These are phyloP conservation scores for Malachius bipustulatus DNA, from an alignment of 2,888 invertebrate genomes.

Conservation along the genomic window DNA sequence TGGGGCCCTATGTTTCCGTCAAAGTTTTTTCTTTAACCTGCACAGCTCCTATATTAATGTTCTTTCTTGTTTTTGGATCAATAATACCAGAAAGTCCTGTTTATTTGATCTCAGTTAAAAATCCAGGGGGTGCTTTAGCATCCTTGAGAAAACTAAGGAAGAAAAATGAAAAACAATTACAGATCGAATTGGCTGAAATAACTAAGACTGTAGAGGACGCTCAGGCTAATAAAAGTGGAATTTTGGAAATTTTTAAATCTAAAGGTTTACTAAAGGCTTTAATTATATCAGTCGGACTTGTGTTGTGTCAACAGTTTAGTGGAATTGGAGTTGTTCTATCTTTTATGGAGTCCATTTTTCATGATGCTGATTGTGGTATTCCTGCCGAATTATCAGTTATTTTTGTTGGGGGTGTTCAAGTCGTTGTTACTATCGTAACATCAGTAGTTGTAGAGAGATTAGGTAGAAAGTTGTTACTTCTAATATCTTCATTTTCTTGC, in stretches of 20 bases:
- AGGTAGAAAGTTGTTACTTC: slow-evolving; percentile 56
- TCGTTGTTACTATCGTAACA: slow-evolving; percentile 51
- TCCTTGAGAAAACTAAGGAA: slow-evolving; percentile 55
- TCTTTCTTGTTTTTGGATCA: slow-evolving; percentile 47
- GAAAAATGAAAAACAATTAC: slow-evolving; percentile 44
- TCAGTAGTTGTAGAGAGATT: slow-evolving; percentile 62
- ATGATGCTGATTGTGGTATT: slow-evolving; percentile 53
- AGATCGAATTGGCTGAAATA: slow-evolving; percentile 43
- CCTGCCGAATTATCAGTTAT: slow-evolving; percentile 54
- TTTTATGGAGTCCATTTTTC: slow-evolving; percentile 59
- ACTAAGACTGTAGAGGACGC: slow-evolving; percentile 33
- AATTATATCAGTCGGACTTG: slow-evolving; percentile 56
- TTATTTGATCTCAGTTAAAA: slow-evolving; percentile 47
- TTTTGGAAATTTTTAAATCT: slow-evolving; percentile 32
- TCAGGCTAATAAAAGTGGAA: slow-evolving; percentile 33
- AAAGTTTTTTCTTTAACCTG: slow-evolving; percentile 7
- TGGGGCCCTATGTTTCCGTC: slow-evolving; percentile 14
- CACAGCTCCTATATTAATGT: slow-evolving; percentile 19
- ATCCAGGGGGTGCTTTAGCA: slow-evolving; percentile 46
- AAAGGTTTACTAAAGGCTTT: slow-evolving; percentile 56
- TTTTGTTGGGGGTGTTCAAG: slow-evolving; percentile 66
- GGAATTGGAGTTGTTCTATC: slow-evolving; percentile 71
- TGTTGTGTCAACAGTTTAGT: slow-evolving; percentile 71
- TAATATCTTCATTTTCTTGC: slow-evolving; percentile 54
- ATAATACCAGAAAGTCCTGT: slow-evolving; percentile 74